Evolutionary conservation across 2,888 invertebrate genomes (phyloP).

Genomic region (Ectropis crepuscularia): DNA sequence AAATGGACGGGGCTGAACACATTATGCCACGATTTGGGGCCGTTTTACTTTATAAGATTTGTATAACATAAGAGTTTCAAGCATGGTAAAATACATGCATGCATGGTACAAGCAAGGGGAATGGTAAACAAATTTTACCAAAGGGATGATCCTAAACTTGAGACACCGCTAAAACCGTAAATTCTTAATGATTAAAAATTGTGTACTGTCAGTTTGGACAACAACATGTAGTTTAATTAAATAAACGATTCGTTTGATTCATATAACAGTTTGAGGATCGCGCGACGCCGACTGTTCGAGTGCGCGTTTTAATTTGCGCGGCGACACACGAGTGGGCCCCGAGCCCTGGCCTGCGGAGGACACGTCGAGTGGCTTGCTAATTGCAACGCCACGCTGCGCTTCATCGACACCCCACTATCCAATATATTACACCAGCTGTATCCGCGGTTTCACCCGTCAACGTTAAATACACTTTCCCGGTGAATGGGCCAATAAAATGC

Average conservation of each 20-base stretch:
- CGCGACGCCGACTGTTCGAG: slow-evolving; percentile 75
- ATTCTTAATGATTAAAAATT: slow-evolving; percentile 3
- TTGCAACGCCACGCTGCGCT: slow-evolving; percentile 74
- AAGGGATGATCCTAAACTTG: no score
- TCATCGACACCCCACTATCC: slow-evolving; percentile 60
- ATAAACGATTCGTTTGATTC: slow-evolving; percentile 67
- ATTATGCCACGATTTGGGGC: slow-evolving; percentile 32
- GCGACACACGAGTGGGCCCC: slow-evolving; percentile 80
- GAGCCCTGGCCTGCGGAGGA: slow-evolving; percentile 68
- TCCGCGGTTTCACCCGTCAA: no score
- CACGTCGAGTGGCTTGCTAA: slow-evolving; percentile 80
- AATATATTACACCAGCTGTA: no score
- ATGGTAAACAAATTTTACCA: neutral
- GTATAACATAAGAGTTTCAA: no score
- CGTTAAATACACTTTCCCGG: no score
- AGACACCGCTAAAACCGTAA: no score
- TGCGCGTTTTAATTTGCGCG: slow-evolving; percentile 83
- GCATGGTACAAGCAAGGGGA: no score
- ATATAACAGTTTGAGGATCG: slow-evolving; percentile 68
- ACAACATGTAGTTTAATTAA: slow-evolving; percentile 41
- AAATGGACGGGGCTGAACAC: slow-evolving; percentile 48
- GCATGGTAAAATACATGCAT: no score
- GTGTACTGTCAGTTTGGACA: slow-evolving; percentile 10
- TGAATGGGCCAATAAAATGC: no score
- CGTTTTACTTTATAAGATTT: slow-evolving; percentile 27